phyloP scores from a whole-genome alignment of 2,113 vertebrate species.

The Aegotheles bennettii region DNA sequence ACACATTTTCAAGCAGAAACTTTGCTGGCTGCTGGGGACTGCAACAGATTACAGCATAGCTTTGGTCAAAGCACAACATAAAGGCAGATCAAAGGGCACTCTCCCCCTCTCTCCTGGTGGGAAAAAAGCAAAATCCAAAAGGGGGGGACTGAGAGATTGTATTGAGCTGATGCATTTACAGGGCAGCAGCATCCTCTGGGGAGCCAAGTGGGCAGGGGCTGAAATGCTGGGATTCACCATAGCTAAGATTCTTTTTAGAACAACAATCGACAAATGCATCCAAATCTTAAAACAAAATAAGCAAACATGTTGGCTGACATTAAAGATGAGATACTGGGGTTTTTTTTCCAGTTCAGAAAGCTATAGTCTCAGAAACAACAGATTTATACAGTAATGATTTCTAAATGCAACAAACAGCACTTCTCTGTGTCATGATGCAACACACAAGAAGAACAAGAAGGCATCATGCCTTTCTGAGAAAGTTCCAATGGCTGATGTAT shows the following conservation, averaged over 20 bases:
- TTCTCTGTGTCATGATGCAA: background rate
- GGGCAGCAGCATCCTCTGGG: background rate
- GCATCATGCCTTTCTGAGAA: background rate
- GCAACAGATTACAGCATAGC: background rate
- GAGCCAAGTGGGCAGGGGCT: background rate
- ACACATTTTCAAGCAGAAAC: background rate
- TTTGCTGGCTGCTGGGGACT: background rate
- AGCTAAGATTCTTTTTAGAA: background rate
- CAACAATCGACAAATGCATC: background rate
- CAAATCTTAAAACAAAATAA: background rate
- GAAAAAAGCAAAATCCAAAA: background rate
- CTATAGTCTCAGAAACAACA: background rate
- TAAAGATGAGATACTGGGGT: background rate
- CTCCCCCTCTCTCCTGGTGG: background rate
- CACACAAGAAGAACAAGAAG: background rate
- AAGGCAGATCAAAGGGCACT: background rate
- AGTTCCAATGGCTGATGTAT: background rate
- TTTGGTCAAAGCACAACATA: background rate
- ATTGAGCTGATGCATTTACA: background rate
- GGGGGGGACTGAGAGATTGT: accelerated
- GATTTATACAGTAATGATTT: background rate
- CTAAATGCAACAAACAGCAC: background rate
- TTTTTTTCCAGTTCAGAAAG: background rate
- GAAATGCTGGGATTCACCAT: background rate
- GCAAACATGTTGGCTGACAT: background rate